A percentile compares a stretch with the other conserved stretches of the same genome.
Evolutionary conservation across 2,888 invertebrate species (phyloP).

Genomic region (Oligia strigilis): DNA sequence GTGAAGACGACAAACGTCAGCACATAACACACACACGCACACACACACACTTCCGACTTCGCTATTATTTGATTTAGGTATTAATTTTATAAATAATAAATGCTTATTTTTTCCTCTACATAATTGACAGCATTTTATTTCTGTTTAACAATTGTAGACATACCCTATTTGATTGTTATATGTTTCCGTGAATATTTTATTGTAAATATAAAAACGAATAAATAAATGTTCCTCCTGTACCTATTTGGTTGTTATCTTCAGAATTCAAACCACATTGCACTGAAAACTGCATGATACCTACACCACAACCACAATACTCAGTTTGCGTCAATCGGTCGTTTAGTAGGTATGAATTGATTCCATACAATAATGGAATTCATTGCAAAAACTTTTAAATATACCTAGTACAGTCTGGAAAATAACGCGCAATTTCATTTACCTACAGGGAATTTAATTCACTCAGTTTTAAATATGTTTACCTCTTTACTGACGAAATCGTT

Average conservation of each 20-base stretch:
- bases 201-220: slow-evolving; percentile 6
- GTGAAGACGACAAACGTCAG: too few relatives aligned
- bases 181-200: not conserved
- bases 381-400: slow-evolving; percentile 7
- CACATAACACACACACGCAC: too few relatives aligned
- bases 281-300: slow-evolving; percentile 45
- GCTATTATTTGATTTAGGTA: not conserved
- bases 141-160: not conserved
- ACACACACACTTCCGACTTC: too few relatives aligned
- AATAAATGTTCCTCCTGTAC: slow-evolving; percentile 3
- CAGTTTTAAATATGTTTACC: not conserved
- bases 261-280: slow-evolving; percentile 51
- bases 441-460: not conserved
- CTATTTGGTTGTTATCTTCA: slow-evolving; percentile 24
- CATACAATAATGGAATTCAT: slow-evolving; percentile 30
- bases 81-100: not conserved
- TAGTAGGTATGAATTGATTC: slow-evolving; percentile 47
- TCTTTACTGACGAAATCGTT: not conserved
- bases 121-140: not conserved
- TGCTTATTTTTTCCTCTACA: not conserved
- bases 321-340: slow-evolving; percentile 46
- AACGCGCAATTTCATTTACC: not conserved
- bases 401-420: not conserved
- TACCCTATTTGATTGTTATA: not conserved
- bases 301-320: slow-evolving; percentile 34